Conservation (phyloP, 2,888 invertebrate genomes). For the Drosophila demipolita region DNA sequence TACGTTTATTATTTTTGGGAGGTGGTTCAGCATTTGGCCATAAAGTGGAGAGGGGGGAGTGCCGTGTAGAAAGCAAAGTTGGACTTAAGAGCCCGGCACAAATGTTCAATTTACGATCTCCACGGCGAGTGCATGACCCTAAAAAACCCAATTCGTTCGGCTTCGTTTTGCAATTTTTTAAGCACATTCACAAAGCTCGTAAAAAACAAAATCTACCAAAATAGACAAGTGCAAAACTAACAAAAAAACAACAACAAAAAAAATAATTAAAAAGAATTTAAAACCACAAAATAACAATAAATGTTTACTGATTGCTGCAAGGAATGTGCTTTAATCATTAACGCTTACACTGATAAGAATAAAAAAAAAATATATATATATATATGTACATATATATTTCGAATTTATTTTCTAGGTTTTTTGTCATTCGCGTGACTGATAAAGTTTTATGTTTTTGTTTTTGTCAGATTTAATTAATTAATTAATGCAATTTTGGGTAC, state of each 20-base stretch:
- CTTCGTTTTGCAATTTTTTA: slow-evolving; percentile 34
- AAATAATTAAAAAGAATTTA: not conserved
- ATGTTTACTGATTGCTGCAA: not conserved
- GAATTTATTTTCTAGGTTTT: slow-evolving; percentile 12
- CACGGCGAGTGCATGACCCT: slow-evolving; percentile 23
- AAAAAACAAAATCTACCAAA: slow-evolving; percentile 35
- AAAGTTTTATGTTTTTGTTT: slow-evolving; percentile 41
- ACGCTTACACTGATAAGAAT: slow-evolving; percentile 38
- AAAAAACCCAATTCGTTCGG: slow-evolving; percentile 23
- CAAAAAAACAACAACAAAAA: not conserved
- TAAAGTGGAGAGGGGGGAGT: slow-evolving; percentile 16
- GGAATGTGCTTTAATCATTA: slow-evolving; percentile 21
- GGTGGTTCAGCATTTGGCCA: slow-evolving; percentile 51
- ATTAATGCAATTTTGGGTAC: slow-evolving; percentile 56
- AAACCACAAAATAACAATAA: slow-evolving; percentile 24
- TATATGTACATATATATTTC: not conserved
- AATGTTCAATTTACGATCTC: slow-evolving; percentile 28
- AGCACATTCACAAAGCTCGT: slow-evolving; percentile 25
- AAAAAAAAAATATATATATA: not conserved
- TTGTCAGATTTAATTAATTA: slow-evolving; percentile 39
- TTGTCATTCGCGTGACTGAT: slow-evolving; percentile 57
- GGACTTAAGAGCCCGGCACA: slow-evolving; percentile 24
- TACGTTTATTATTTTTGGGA: slow-evolving; percentile 25
- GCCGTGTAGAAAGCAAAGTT: slow-evolving; percentile 33
- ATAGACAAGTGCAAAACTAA: slow-evolving; percentile 9